Conservation (phyloP, 2,113 vertebrate genomes). For the Bettongia penicillata region DNA sequence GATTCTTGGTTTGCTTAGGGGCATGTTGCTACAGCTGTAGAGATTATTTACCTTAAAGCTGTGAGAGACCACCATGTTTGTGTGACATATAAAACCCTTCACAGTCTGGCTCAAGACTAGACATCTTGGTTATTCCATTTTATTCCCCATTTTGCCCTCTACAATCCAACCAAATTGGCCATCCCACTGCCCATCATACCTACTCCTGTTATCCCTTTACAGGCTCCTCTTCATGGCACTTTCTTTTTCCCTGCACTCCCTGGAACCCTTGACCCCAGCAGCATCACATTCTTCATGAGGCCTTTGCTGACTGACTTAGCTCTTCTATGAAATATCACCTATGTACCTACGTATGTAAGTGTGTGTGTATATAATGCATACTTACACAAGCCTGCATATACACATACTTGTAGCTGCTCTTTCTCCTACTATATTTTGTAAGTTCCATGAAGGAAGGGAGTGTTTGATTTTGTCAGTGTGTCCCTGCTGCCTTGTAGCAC, state of each 20-base stretch:
- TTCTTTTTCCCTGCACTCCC: not conserved
- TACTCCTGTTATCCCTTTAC: not conserved
- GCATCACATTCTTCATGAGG: not conserved
- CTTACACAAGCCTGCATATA: fast-evolving
- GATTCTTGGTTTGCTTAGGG: not conserved
- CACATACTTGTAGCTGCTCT: not conserved
- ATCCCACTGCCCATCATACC: not conserved
- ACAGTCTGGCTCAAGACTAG: not conserved
- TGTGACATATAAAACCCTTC: not conserved
- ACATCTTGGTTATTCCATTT: too few relatives aligned
- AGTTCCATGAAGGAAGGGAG: not conserved
- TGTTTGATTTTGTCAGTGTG: not conserved
- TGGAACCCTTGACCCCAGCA: not conserved
- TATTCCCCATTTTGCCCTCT: not conserved
- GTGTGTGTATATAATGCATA: not conserved
- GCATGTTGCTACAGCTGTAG: not conserved
- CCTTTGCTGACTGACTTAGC: too few relatives aligned
- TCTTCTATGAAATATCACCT: not conserved
- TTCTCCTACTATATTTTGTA: not conserved
- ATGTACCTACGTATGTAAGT: fast-evolving
- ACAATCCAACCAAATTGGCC: not conserved
- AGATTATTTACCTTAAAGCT: too few relatives aligned
- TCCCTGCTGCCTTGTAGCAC: too few relatives aligned
- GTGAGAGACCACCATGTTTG: not conserved
- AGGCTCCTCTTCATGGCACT: too few relatives aligned